Evolutionary conservation across 2,113 vertebrate genomes (phyloP), one percentile per base, ranked within the genome.

Genomic region (Caretta caretta): DNA sequence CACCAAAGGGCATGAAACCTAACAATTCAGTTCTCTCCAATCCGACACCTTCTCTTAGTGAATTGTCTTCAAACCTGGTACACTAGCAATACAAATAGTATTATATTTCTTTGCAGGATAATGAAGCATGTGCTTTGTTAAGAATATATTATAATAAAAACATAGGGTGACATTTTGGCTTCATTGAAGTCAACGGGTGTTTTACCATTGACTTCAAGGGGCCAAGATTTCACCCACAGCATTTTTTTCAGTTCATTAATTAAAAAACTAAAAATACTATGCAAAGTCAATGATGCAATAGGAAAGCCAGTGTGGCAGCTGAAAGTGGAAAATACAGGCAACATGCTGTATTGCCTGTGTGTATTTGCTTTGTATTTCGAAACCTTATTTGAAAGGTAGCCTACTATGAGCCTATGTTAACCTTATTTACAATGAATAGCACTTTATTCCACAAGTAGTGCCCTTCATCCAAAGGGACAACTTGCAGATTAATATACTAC

Each of bases 11-110:
- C 56, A 35, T 1, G 5, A 69, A 82, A 80, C 35, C 89, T 90
- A 69, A 0, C 89, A 69, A 0, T n/a, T 5, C 49, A 80, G 72
- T 80, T 5, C 10, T 56, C 89, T 62, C 19, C 80, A 84, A 19
- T 1, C 22, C 59, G 84, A n/a, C 38, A 51, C 83, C 57, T 84
- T 62, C 5, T 78, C 2, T 48, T 42, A 80, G 29, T 65, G 88
- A 78, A 88, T 17, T 25, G 17, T n/a, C 79, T 22, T 9, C 57
- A 75, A 6, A 19, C 48, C 14, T 75, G 69, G 17, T 54, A 86
- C 10, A 81, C 16, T 2, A 0, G 56, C 24, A 42, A 2, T 12
- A 22, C 19, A 48, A 95, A 62, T 19, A 56, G 14, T 0, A 0
- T 0, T 87, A 54, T 82, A 12, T 35, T 49, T n/a, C 62, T 69